These are phyloP conservation scores for Chaetops frenatus DNA, from an alignment of 2,113 vertebrate species.

Conservation along the genomic window DNA sequence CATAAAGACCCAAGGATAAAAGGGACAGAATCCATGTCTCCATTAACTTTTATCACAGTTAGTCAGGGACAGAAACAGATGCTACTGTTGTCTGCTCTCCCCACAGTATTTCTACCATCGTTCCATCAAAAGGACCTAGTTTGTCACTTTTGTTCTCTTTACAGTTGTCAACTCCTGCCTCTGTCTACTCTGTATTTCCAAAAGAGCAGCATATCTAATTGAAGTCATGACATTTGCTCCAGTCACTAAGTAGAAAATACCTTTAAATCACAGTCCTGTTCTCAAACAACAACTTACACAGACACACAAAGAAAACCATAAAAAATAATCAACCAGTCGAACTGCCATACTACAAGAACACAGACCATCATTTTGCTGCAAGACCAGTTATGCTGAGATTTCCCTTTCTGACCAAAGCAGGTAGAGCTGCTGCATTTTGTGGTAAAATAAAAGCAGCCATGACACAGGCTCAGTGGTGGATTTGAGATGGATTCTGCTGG, in stretches of 20 bases:
- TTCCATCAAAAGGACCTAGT: not conserved
- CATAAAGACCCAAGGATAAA: not conserved
- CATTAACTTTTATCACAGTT: not conserved
- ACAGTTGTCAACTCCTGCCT: not conserved
- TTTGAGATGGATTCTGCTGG: not conserved
- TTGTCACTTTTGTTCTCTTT: not conserved
- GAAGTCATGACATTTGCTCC: not conserved
- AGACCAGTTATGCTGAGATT: not conserved
- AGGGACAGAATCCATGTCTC: not conserved
- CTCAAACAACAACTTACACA: not conserved
- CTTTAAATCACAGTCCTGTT: not conserved
- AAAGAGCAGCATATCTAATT: not conserved
- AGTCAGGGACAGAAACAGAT: not conserved
- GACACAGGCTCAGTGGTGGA: not conserved
- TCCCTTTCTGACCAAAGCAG: not conserved
- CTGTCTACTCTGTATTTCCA: not conserved
- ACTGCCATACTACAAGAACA: not conserved
- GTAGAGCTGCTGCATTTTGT: not conserved
- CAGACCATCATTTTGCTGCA: not conserved
- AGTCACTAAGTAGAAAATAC: not conserved
- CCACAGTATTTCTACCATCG: not conserved
- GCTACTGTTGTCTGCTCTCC: not conserved
- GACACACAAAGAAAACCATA: not conserved
- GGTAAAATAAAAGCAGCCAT: not conserved
- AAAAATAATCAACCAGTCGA: not conserved